phyloP scores from a whole-genome alignment of 2,888 invertebrate genomes.

The Leucozona laternaria region DNA sequence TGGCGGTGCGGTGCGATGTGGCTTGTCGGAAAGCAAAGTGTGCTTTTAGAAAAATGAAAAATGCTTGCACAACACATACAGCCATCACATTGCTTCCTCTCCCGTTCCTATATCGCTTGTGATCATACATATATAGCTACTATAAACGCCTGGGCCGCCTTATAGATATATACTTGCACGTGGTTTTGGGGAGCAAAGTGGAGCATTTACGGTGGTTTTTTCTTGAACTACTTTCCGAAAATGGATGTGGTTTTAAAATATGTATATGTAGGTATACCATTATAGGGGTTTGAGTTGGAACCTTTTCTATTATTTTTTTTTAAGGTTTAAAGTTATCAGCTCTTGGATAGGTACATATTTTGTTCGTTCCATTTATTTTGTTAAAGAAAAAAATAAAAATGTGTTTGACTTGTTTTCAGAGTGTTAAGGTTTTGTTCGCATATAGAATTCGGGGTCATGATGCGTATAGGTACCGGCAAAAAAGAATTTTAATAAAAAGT shows the following conservation, averaged over 20 bases:
- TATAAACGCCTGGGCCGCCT: not conserved
- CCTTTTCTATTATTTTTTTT: constrained; percentile 7
- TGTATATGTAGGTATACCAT: not conserved
- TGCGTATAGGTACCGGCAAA: no score
- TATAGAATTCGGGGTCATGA: constrained; percentile 9
- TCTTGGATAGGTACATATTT: constrained; percentile 30
- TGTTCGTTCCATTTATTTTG: constrained; percentile 26
- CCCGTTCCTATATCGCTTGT: not conserved
- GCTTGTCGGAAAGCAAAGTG: constrained; percentile 37
- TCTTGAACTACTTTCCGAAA: constrained; percentile 50
- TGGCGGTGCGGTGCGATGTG: constrained; percentile 3
- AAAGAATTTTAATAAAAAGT: constrained; percentile 37
- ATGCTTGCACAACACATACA: constrained; percentile 46
- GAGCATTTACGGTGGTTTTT: constrained; percentile 60
- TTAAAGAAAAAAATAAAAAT: constrained; percentile 52
- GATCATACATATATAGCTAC: not conserved
- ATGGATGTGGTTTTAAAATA: constrained; percentile 52
- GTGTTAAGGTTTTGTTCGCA: constrained; percentile 23
- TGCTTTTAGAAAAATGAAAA: constrained; percentile 72
- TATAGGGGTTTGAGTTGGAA: not conserved
- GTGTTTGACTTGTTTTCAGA: constrained; percentile 46
- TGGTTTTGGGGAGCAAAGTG: constrained; percentile 54
- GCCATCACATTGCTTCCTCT: constrained; percentile 14
- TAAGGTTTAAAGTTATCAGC: constrained; percentile 19
- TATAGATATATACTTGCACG: constrained; percentile 13